Evolutionary conservation across 2,888 invertebrate genomes (phyloP).

Genomic region (Yponomeuta plumbellus): DNA sequence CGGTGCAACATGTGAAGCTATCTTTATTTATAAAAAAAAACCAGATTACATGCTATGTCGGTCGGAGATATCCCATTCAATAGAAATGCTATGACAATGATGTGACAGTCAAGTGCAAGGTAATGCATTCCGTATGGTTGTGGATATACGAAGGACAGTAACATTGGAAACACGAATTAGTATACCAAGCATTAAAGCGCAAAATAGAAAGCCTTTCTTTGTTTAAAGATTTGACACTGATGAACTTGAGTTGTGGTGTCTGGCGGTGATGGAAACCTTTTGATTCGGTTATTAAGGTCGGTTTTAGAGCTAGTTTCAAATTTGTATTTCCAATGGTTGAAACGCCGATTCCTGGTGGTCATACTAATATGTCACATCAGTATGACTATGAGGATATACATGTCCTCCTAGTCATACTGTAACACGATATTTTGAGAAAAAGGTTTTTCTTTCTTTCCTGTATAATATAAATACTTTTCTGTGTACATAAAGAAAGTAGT

Average conservation of each 20-base stretch:
- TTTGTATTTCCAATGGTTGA: neutral
- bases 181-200: slow-evolving; percentile 30
- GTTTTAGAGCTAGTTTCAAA: neutral
- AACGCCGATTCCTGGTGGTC: too few species aligned
- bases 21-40: slow-evolving; percentile 36
- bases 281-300: too few species aligned
- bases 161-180: slow-evolving; percentile 21
- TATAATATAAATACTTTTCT: too few species aligned
- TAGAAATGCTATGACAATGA: slow-evolving; percentile 38
- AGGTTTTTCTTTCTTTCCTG: too few species aligned
- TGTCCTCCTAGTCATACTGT: too few species aligned
- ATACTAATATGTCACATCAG: too few species aligned
- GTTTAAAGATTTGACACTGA: too few species aligned
- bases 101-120: slow-evolving; percentile 54
- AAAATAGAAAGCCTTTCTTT: neutral
- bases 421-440: too few species aligned
- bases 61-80: slow-evolving; percentile 33
- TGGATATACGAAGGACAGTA: slow-evolving; percentile 34
- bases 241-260: too few species aligned
- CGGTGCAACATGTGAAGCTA: neutral
- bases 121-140: slow-evolving; percentile 38
- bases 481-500: too few species aligned
- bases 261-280: too few species aligned
- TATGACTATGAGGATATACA: too few species aligned
- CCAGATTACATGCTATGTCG: slow-evolving; percentile 60